Evolutionary conservation across 2,888 invertebrate genomes (phyloP).

Genomic region (Pyrrhia umbra): DNA sequence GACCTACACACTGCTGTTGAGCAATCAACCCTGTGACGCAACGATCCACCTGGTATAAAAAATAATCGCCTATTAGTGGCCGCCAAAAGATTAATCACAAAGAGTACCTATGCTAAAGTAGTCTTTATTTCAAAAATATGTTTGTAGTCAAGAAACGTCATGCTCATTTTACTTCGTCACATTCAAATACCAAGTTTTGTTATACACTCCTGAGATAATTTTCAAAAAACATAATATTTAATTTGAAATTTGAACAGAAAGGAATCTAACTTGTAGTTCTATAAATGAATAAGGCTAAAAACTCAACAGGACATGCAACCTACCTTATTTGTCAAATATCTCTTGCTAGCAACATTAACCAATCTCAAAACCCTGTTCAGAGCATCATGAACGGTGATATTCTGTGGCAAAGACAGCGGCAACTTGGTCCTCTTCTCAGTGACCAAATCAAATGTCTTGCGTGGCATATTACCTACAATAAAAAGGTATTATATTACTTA

Average conservation of each 20-base stretch:
- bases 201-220: too few relatives aligned
- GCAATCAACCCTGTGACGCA: constrained; percentile 98
- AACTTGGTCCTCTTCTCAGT: constrained; percentile 85
- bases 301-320: constrained; percentile 13
- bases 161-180: too few relatives aligned
- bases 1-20: constrained; percentile 99
- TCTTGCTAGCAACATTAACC: constrained; percentile 98
- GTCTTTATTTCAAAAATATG: too few relatives aligned
- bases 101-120: too few relatives aligned
- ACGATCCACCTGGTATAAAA: constrained; percentile 91
- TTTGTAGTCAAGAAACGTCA: too few relatives aligned
- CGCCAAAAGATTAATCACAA: too few relatives aligned
- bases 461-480: constrained; percentile 86
- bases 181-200: too few relatives aligned
- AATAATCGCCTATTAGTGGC: neutral
- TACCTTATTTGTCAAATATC: constrained; percentile 98
- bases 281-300: too few relatives aligned
- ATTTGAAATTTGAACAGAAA: too few relatives aligned
- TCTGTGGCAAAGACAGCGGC: constrained; percentile 89
- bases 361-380: constrained; percentile 95
- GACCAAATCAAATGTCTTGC: constrained; percentile 91
- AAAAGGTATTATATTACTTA: constrained; percentile 1
- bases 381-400: constrained; percentile 91
- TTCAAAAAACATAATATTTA: too few relatives aligned
- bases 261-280: too few relatives aligned